Conservation (phyloP, 1,140 invertebrate genomes). For the Lamellibrachia luymesi region DNA sequence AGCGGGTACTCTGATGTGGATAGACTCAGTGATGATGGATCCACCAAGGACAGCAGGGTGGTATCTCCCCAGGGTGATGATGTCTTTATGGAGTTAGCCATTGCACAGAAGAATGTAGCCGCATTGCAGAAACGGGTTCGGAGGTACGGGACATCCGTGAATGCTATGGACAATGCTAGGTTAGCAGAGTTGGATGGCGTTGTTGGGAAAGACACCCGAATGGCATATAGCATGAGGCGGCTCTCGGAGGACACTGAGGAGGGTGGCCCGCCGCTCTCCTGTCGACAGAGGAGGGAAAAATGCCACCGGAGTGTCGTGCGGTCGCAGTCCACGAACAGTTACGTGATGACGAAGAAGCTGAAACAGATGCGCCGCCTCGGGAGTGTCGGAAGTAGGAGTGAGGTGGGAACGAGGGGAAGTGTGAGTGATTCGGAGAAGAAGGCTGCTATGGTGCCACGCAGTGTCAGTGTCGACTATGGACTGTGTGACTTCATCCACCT, state of each 20-base stretch:
- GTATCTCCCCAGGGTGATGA: not conserved
- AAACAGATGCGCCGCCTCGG: not conserved
- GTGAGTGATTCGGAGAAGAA: not conserved
- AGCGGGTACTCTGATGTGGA: not conserved
- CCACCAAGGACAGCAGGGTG: not conserved
- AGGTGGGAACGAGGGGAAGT: not conserved
- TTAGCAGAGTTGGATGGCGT: not conserved
- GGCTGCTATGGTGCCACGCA: not conserved
- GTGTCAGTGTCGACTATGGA: not conserved
- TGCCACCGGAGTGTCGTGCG: not conserved
- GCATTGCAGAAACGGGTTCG: not conserved
- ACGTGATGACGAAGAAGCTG: not conserved
- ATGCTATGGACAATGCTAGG: not conserved
- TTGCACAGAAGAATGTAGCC: not conserved
- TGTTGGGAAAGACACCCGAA: not conserved
- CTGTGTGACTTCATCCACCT: not conserved
- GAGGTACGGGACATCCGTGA: not conserved
- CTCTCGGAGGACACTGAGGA: not conserved
- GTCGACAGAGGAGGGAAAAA: not conserved
- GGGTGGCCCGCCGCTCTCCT: not conserved
- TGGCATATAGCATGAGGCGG: not conserved
- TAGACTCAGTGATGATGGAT: not conserved
- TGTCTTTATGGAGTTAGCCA: not conserved
- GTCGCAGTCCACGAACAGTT: not conserved
- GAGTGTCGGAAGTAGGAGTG: not conserved